Evolutionary conservation across 2,888 invertebrate genomes (phyloP).

Genomic region (Hydrotaea diabolus): DNA sequence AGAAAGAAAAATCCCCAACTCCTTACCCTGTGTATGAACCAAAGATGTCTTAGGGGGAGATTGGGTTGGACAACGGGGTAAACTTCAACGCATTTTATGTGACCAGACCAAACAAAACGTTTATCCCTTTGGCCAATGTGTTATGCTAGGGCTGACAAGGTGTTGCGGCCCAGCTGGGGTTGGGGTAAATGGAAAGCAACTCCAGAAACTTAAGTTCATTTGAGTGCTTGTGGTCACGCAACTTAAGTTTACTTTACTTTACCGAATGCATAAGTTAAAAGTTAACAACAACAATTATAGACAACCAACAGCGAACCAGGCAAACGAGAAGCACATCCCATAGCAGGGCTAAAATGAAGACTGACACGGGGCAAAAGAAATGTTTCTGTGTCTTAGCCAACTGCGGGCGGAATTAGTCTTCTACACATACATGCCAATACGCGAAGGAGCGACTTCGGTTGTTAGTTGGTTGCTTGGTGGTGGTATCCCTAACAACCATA

Average conservation of each 20-base stretch:
- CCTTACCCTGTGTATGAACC: too few relatives aligned
- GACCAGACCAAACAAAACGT: not conserved
- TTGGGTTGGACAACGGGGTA: not conserved
- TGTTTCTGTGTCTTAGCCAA: conserved; percentile 48
- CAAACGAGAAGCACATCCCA: not conserved
- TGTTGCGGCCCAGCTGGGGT: not conserved
- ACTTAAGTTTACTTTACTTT: conserved; percentile 43
- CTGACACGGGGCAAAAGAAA: conserved; percentile 19
- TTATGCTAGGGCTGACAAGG: not conserved
- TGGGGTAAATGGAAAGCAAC: not conserved
- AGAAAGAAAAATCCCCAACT: not conserved
- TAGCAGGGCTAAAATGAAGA: not conserved
- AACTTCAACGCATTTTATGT: too few relatives aligned
- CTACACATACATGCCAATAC: not conserved
- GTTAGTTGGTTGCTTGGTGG: conserved; percentile 12
- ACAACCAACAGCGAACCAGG: conserved; percentile 31
- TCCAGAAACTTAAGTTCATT: conserved; percentile 55
- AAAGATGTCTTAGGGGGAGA: not conserved
- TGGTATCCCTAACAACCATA: conserved; percentile 53
- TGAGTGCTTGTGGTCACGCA: conserved; percentile 66
- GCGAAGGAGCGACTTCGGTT: not conserved
- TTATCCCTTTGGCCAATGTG: not conserved
- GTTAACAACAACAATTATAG: conserved; percentile 62
- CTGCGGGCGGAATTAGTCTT: conserved; percentile 44
- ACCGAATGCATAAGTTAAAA: conserved; percentile 55